Conservation (phyloP, 2,113 vertebrate species). For the Aldabrachelys gigantea region DNA sequence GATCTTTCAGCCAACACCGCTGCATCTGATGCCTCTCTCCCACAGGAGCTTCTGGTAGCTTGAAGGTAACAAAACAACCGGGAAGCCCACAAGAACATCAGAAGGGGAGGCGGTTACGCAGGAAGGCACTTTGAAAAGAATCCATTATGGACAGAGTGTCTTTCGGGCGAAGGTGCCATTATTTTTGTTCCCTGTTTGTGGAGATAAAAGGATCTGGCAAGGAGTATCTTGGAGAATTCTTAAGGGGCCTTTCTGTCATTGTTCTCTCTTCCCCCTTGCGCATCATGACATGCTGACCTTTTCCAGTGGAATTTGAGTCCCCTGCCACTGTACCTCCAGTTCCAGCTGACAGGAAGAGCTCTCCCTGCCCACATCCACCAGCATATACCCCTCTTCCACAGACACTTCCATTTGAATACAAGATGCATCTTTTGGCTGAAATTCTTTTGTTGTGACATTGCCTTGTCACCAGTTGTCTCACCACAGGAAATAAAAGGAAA, state of each 20-base stretch:
- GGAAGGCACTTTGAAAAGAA: constrained; percentile 46
- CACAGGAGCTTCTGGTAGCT: constrained; percentile 32
- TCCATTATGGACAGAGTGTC: constrained; percentile 34
- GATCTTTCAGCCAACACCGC: constrained; percentile 23
- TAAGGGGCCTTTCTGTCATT: constrained; percentile 46
- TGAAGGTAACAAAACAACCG: constrained; percentile 35
- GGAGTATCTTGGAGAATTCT: constrained; percentile 58
- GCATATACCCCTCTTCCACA: not conserved
- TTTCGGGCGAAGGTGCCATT: constrained; percentile 38
- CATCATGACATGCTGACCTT: constrained; percentile 61
- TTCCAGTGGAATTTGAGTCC: constrained; percentile 52
- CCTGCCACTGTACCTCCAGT: constrained; percentile 1
- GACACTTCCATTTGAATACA: constrained; percentile 46
- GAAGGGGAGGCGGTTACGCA: constrained; percentile 2
- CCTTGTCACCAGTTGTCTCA: constrained; percentile 49
- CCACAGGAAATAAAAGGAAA: constrained; percentile 64
- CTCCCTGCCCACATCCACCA: not conserved
- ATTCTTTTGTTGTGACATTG: constrained; percentile 69
- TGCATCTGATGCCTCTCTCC: constrained; percentile 33
- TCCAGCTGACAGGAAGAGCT: constrained; percentile 67
- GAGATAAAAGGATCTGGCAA: constrained; percentile 58
- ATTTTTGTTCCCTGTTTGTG: constrained; percentile 32
- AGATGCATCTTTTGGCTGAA: constrained; percentile 57
- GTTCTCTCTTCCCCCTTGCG: constrained; percentile 35
- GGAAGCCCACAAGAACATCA: constrained; percentile 50